Percentiles rank a stretch among this genome's conserved stretches.
Evolutionary conservation across 2,888 invertebrate species (phyloP).

Genomic region (Pandemis heparana): DNA sequence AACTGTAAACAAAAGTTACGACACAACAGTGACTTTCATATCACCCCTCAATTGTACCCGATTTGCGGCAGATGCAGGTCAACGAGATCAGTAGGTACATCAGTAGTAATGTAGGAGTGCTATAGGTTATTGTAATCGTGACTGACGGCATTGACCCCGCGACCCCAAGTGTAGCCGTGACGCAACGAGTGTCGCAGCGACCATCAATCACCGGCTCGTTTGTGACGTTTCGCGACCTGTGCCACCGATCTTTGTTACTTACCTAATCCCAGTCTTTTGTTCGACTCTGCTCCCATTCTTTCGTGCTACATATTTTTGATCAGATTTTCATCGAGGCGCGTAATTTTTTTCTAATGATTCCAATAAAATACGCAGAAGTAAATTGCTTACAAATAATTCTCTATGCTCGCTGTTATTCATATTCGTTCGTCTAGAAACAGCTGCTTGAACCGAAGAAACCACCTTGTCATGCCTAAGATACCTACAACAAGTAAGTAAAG

Average conservation of each 20-base stretch:
- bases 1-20: slow-evolving; percentile 56
- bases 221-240: slow-evolving; percentile 75
- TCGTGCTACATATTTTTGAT: background rate
- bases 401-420: background rate
- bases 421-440: slow-evolving; percentile 9
- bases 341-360: background rate
- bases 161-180: slow-evolving; percentile 68
- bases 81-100: slow-evolving; percentile 14
- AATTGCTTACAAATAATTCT: background rate
- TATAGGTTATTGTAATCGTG: slow-evolving; percentile 68
- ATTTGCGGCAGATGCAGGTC: slow-evolving; percentile 22
- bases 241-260: slow-evolving; percentile 52
- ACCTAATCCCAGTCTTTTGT: slow-evolving; percentile 49
- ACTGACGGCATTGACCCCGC: slow-evolving; percentile 79
- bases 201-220: slow-evolving; percentile 77
- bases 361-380: background rate
- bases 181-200: slow-evolving; percentile 77
- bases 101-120: slow-evolving; percentile 18
- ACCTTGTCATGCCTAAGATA: background rate
- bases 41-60: slow-evolving; percentile 2
- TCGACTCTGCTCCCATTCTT: slow-evolving; percentile 22
- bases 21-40: slow-evolving; percentile 24
- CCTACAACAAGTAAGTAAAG: background rate
- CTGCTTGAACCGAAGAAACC: background rate
- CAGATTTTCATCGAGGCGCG: background rate